Evolutionary conservation across 53 echinoderm and acorn worm genomes (phyloP).

Genomic region (Henricia sp.): DNA sequence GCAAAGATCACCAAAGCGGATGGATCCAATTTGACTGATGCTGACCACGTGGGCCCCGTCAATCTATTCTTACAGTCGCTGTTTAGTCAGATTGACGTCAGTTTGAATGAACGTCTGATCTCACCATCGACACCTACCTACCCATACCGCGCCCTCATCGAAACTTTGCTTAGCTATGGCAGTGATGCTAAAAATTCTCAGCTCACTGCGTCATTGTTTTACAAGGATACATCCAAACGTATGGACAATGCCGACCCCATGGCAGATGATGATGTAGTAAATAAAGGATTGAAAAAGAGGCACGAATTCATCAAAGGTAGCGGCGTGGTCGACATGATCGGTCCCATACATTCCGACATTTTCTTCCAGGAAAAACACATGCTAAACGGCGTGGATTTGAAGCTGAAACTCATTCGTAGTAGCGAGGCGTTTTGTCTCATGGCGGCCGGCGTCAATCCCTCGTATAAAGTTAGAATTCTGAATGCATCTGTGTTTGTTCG

Average conservation of each 20-base stretch:
- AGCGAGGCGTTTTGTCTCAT: constrained; percentile 76
- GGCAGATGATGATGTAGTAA: constrained; percentile 6
- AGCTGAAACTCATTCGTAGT: constrained; percentile 66
- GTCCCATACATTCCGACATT: too few species aligned
- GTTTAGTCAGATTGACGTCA: constrained; percentile 65
- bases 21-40: too few species aligned
- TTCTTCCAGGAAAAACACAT: too few species aligned
- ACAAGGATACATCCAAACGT: too few species aligned
- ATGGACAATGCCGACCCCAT: constrained; percentile 57
- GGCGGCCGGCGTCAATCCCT: constrained; percentile 43
- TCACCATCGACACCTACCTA: constrained; percentile 69
- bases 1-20: constrained; percentile 40
- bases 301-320: constrained; percentile 41
- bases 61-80: constrained; percentile 68
- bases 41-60: constrained; percentile 59
- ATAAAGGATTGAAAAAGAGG: constrained; percentile 63
- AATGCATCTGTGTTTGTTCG: constrained; percentile 72
- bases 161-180: constrained; percentile 59
- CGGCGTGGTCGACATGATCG: constrained; percentile 50
- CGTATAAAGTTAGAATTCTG: constrained; percentile 70
- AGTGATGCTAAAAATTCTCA: constrained; percentile 27
- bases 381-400: constrained; percentile 70
- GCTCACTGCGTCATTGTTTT: constrained; percentile 58
- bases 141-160: constrained; percentile 67
- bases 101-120: constrained; percentile 63